Evolutionary conservation across 2,797 vertebrate genomes (phyloP).

Genomic region (Cossypha dichroa): DNA sequence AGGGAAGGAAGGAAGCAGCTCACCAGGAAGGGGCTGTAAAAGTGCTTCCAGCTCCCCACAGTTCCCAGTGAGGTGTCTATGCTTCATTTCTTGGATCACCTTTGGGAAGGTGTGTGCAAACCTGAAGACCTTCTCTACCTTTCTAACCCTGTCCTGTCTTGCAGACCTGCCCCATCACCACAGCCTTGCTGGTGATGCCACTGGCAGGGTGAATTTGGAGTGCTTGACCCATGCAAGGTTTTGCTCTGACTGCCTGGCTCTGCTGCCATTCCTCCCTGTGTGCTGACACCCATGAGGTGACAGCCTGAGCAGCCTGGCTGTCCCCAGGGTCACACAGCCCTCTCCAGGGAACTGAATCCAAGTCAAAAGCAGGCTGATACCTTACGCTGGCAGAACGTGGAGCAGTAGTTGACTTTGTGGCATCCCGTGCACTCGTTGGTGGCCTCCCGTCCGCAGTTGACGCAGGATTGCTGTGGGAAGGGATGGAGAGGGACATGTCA

Average conservation of each 20-base stretch:
- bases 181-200: neutral
- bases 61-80: neutral
- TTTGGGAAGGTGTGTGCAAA: neutral
- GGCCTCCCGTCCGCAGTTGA: constrained; percentile 93
- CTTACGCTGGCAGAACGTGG: constrained; percentile 96
- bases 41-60: neutral
- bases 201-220: neutral
- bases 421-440: constrained; percentile 93
- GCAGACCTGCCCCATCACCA: neutral
- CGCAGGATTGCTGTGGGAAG: constrained; percentile 88
- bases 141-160: neutral
- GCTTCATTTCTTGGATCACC: neutral
- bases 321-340: neutral
- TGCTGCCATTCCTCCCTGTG: neutral
- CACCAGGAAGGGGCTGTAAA: neutral
- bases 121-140: neutral
- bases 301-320: neutral
- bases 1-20: neutral
- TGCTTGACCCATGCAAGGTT: rapidly evolving
- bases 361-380: constrained; percentile 62
- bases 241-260: neutral
- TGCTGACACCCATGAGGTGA: neutral
- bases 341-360: neutral
- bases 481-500: neutral
- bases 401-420: constrained; percentile 98